Percentiles rank a stretch among this genome's conserved stretches.
phyloP scores from a whole-genome alignment of 2,888 invertebrate genomes.

The Eucera pruinosa region DNA sequence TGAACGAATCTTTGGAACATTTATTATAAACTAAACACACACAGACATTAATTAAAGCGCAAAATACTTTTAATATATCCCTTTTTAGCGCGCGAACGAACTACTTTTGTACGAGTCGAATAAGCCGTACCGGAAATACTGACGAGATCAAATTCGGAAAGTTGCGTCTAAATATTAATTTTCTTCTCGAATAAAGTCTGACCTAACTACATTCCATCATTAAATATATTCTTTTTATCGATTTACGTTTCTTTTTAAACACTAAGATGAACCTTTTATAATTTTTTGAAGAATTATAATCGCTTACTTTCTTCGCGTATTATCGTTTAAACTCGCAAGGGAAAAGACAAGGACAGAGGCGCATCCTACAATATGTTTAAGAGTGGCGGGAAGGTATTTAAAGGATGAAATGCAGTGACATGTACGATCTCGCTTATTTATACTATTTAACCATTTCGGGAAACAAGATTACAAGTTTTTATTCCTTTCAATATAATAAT shows the following conservation, averaged over 20 bases:
- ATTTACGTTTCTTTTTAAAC: background rate
- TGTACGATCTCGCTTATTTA: slow-evolving; percentile 74
- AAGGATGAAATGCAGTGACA: slow-evolving; percentile 49
- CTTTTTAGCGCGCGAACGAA: background rate
- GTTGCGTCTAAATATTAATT: background rate
- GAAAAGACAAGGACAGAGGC: background rate
- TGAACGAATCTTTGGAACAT: background rate
- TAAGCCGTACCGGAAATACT: slow-evolving; percentile 3
- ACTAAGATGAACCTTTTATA: background rate
- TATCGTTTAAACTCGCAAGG: background rate
- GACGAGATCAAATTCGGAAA: background rate
- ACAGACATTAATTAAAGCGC: background rate
- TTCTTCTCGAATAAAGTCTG: background rate
- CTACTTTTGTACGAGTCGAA: background rate
- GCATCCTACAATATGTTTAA: background rate
- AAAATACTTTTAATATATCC: background rate
- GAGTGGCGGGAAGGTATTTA: slow-evolving; percentile 43
- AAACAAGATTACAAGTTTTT: slow-evolving; percentile 82
- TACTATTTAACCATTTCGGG: slow-evolving; percentile 78
- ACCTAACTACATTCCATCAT: too few species aligned
- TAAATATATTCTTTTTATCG: too few species aligned
- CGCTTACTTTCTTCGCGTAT: background rate
- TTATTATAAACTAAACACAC: background rate
- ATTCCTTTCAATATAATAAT: slow-evolving; percentile 74
- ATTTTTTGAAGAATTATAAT: background rate